Conservation (phyloP, 2,888 invertebrate genomes). For the Drosophila neotestacea region DNA sequence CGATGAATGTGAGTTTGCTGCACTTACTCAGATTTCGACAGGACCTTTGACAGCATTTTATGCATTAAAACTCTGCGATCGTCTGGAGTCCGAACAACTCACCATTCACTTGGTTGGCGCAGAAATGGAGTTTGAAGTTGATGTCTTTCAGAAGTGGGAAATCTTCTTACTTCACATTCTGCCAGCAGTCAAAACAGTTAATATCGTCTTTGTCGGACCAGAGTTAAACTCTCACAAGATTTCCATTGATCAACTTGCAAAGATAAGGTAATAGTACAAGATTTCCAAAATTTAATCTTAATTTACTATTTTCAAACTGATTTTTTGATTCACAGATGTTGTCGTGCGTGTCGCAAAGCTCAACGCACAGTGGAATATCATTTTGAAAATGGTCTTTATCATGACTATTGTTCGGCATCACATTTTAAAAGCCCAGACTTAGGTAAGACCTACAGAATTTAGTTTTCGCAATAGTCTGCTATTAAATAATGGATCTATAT, state of each 20-base stretch:
- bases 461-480: background rate
- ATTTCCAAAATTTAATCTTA: background rate
- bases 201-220: slow-evolving; percentile 88
- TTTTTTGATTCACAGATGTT: slow-evolving; percentile 84
- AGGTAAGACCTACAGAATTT: slow-evolving; percentile 80
- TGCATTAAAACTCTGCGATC: slow-evolving; percentile 85
- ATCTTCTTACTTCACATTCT: slow-evolving; percentile 89
- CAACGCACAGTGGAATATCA: slow-evolving; percentile 86
- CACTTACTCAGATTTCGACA: slow-evolving; percentile 88
- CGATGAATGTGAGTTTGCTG: slow-evolving; percentile 88
- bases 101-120: slow-evolving; percentile 86
- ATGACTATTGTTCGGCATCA: slow-evolving; percentile 84
- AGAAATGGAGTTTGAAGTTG: slow-evolving; percentile 90
- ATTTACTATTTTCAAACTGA: background rate
- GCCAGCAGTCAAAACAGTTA: slow-evolving; percentile 87
- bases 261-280: slow-evolving; percentile 85
- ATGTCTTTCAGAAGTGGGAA: slow-evolving; percentile 90
- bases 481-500: background rate
- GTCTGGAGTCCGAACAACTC: slow-evolving; percentile 66
- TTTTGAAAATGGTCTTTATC: slow-evolving; percentile 86
- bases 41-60: slow-evolving; percentile 88
- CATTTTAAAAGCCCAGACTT: slow-evolving; percentile 87
- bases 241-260: slow-evolving; percentile 87
- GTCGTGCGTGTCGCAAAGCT: slow-evolving; percentile 86
- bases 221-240: slow-evolving; percentile 88